Base-by-base conservation (phyloP, 1,140 invertebrate genomes). In the Euura lappo region DNA sequence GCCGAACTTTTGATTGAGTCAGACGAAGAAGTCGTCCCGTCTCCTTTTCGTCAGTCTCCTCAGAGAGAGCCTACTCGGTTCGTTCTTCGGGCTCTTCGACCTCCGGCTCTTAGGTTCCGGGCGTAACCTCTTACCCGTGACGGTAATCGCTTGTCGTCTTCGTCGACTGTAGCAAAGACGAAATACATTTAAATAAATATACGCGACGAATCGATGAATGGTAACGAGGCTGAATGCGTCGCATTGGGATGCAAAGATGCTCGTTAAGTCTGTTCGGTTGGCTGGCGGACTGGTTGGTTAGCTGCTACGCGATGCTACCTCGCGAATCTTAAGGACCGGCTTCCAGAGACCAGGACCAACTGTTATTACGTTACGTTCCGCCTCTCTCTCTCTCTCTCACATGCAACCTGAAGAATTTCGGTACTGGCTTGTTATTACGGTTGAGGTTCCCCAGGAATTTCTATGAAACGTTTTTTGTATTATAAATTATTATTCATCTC, bases 191-290 rank as follows among this genome's bases (percentile, higher is more conserved):
- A 60, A 60, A 60, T 60, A 60, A 60, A 60, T 60, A 60, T 60
- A 60, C 51, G 13, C 51, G 10, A n/a, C 10, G 51, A 60, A 60
- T 60, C 51, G 51, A 60, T 60, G 51, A 60, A 60, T 60, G 51
- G 51, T 60, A 60, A 60, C 51, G 51, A 8, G 51, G 51, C 51
- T 60, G 51, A 60, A 60, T 60, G 6, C 51, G 8, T 60, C 51
- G 51, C 51, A 60, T 60, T 60, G 51, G 51, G 51, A 60, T 60
- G 51, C 51, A 60, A 60, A 60, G 51, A 60, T 60, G 51, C 51
- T 60, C 51, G 51, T 60, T 60, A 60, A 60, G 51, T 60, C 51
- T 60, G 51, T 60, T 60, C 51, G 51, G 51, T 60, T n/a, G 51
- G 51, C 51, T 60, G 51, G 51, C 10, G 28, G 28, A 28, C 28